Percentiles rank a stretch among this genome's conserved stretches.
phyloP scores from a whole-genome alignment of 2,797 vertebrate genomes.

The Tachyglossus aculeatus region DNA sequence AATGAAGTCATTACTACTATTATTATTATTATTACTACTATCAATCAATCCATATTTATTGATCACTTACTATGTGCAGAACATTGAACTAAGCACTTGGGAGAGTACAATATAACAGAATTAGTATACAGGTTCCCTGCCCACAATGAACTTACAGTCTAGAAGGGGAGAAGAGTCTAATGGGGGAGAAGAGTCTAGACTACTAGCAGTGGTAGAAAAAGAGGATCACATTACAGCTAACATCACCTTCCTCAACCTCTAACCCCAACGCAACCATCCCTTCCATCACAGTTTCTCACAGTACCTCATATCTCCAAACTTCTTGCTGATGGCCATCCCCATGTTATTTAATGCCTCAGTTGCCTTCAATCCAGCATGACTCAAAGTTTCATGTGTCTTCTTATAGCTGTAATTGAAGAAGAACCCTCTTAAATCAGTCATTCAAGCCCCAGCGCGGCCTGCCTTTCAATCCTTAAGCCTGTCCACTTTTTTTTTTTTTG shows the following conservation, averaged over 20 bases:
- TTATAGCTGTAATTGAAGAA: slow-evolving; percentile 84
- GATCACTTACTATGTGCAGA: too few relatives aligned
- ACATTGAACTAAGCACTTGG: too few relatives aligned
- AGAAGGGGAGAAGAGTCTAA: too few relatives aligned
- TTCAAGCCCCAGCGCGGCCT: background rate
- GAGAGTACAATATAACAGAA: too few relatives aligned
- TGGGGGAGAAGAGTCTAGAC: too few relatives aligned
- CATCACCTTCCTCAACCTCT: background rate
- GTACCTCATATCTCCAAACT: slow-evolving; percentile 97
- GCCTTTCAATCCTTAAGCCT: background rate
- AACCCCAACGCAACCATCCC: background rate
- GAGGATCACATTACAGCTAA: background rate
- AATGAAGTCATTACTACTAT: too few relatives aligned
- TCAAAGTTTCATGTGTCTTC: slow-evolving; percentile 94
- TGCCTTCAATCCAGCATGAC: slow-evolving; percentile 92
- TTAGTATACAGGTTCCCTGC: too few relatives aligned
- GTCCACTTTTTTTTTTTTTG: too few relatives aligned
- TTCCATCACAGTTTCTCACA: background rate
- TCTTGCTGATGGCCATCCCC: slow-evolving; percentile 91
- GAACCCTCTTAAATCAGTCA: background rate
- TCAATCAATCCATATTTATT: too few relatives aligned
- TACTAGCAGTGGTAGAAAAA: too few relatives aligned
- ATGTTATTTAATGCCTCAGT: slow-evolving; percentile 90
- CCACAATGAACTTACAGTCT: too few relatives aligned
- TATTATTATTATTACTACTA: too few relatives aligned